Evolutionary conservation across 1,140 invertebrate species (phyloP).

Genomic region (Trachymyrmex septentrionalis): DNA sequence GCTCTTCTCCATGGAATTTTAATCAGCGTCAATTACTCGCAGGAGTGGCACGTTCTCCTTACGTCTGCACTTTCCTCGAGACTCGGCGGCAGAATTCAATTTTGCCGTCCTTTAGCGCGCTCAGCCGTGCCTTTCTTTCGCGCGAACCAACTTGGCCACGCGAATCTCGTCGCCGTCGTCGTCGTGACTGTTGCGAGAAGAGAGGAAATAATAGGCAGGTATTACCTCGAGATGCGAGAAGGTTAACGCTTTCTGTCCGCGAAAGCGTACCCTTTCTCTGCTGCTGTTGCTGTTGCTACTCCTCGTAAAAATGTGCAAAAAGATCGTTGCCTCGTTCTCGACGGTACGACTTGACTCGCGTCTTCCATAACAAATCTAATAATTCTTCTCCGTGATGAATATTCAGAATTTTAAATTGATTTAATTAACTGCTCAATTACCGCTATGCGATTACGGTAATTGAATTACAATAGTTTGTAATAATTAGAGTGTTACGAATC

Average conservation of each 20-base stretch:
- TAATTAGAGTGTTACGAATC: conserved; percentile 78
- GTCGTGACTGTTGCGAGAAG: neutral
- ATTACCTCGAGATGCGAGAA: conserved; percentile 42
- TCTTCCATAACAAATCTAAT: conserved; percentile 74
- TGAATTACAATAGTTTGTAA: conserved; percentile 80
- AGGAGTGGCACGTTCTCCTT: conserved; percentile 76
- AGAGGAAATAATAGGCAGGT: conserved; percentile 51
- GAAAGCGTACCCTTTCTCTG: neutral
- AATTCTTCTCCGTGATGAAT: conserved; percentile 79
- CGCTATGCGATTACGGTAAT: conserved; percentile 81
- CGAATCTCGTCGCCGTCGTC: conserved; percentile 18
- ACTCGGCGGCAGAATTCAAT: conserved; percentile 78
- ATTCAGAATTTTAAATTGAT: conserved; percentile 84
- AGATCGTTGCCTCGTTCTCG: conserved; percentile 24
- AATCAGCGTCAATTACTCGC: conserved; percentile 81
- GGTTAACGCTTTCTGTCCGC: conserved; percentile 43
- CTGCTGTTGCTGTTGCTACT: neutral
- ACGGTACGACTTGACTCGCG: conserved; percentile 2
- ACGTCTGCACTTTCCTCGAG: conserved; percentile 69
- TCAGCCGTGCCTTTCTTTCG: conserved; percentile 32
- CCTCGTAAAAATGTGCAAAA: neutral
- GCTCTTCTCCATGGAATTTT: conserved; percentile 76
- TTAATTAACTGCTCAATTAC: conserved; percentile 84
- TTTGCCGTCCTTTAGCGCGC: conserved; percentile 63
- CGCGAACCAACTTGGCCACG: conserved; percentile 15